Conservation (phyloP, 2,113 vertebrate genomes). For the Petrocephalus zakoni region DNA sequence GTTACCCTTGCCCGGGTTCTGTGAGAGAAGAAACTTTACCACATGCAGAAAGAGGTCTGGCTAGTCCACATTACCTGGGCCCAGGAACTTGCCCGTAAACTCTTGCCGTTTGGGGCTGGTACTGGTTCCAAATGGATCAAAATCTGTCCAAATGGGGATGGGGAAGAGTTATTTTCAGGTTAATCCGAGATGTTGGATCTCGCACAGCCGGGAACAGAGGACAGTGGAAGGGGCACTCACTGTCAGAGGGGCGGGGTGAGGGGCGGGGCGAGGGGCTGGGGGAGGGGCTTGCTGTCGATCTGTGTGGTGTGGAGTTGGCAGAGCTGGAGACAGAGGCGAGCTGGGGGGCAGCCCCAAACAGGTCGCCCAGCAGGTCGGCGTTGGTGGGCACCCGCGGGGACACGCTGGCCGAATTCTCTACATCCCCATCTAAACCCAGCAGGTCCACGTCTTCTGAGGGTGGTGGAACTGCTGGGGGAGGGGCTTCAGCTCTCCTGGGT, state of each 20-base stretch:
- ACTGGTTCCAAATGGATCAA: slow-evolving; percentile 81
- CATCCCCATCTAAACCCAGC: slow-evolving; percentile 75
- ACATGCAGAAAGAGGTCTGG: slow-evolving; percentile 85
- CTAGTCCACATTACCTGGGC: slow-evolving; percentile 66
- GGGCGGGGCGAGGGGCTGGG: slow-evolving; percentile 76
- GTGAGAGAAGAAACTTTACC: slow-evolving; percentile 81
- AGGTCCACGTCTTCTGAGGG: slow-evolving; percentile 81
- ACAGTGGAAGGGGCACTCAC: slow-evolving; percentile 10
- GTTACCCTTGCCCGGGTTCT: slow-evolving; percentile 63
- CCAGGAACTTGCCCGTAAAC: slow-evolving; percentile 82
- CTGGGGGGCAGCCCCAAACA: slow-evolving; percentile 73
- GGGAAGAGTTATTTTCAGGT: background rate
- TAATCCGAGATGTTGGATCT: background rate
- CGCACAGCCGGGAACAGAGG: background rate
- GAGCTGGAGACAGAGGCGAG: slow-evolving; percentile 66
- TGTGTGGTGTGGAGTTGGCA: slow-evolving; percentile 82
- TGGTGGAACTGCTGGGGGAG: slow-evolving; percentile 44
- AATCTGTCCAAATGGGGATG: slow-evolving; percentile 47
- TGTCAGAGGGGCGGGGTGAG: slow-evolving; percentile 62
- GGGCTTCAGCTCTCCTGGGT: slow-evolving; percentile 63
- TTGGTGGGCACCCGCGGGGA: slow-evolving; percentile 65
- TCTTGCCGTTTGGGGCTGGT: slow-evolving; percentile 80
- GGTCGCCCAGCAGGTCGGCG: slow-evolving; percentile 83
- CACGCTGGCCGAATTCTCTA: slow-evolving; percentile 56
- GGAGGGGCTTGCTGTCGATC: slow-evolving; percentile 65